Base-by-base conservation (phyloP, 37 sponge, comb jelly and placozoan genomes). In the Tethya wilhelma region DNA sequence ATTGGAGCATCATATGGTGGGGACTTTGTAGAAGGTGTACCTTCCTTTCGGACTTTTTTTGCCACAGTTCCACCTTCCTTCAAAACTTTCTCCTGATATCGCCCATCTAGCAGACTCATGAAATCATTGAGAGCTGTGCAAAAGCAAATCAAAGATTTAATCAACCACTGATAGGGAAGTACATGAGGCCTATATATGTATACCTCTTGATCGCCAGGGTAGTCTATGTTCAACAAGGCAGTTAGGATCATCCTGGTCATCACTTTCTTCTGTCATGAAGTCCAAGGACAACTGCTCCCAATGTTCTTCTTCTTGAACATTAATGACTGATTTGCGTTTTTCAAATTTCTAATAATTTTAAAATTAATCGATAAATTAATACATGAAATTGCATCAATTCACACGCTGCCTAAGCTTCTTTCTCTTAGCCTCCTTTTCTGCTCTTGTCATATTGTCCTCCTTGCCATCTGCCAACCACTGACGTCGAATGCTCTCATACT, bases 231-330 rank as follows among this genome's bases (percentile, higher is more conserved):
- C 53, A 44, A 71, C 53, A 9, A 71, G 7, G 31, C 31, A 28
- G 22, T 71, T 43, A 8, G 46, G 4, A 43, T 71, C 72, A 40
- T 25, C 31, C 19, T 6, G 23, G 44, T 77, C 78, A 77, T 77
- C 78, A 37, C 66, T 64, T 29, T 77, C 78, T 9, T 77, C 78
- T 41, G 78, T 26, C 78, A 77, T 77, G 39, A 34, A 63, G 41
- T 77, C 65, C 39, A 63, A 3, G 37, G 42, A 28, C 4, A 77
- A 14, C 23, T 60, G 12, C 3, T 34, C 63, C 78, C 78, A 77
- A 4, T 40, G 43, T 19, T 55, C 5, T 66, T 25, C 17, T 33
- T 77, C 78, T 26, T 20, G 8, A 29, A 44, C 55, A 4, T 28
- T 41, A 12, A 62, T 12, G 23, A 77, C 78, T 64, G 5, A 7